Conservation (phyloP, 2,113 vertebrate genomes). For the Leptocoma aspasia region DNA sequence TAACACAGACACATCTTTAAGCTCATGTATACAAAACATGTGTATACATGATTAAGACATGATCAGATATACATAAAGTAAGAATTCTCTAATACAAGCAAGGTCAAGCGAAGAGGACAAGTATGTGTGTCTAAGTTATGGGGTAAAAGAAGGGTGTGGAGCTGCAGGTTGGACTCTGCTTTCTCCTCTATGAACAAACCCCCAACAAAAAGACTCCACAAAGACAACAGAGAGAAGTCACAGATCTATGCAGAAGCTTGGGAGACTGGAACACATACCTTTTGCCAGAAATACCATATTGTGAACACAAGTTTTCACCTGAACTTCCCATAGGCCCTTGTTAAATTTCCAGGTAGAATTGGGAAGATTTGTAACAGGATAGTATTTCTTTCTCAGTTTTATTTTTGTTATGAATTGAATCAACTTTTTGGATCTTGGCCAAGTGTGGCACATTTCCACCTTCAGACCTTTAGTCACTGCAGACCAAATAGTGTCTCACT, state of each 20-base stretch:
- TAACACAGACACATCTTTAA: neutral
- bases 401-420: neutral
- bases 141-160: neutral
- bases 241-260: neutral
- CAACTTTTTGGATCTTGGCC: neutral
- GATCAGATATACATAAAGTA: neutral
- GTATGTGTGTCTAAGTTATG: accelerated
- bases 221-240: neutral
- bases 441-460: neutral
- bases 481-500: neutral
- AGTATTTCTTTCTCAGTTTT: neutral
- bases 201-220: neutral
- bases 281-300: neutral
- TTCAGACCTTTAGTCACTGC: neutral
- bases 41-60: neutral
- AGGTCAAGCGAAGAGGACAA: neutral
- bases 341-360: neutral
- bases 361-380: neutral
- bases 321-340: neutral
- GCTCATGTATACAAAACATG: neutral
- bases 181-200: neutral
- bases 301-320: neutral
- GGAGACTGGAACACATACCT: neutral
- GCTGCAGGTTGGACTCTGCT: neutral
- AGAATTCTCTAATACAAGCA: neutral